phyloP scores from a whole-genome alignment of 2,888 invertebrate species.

The Pyrgus malvae region DNA sequence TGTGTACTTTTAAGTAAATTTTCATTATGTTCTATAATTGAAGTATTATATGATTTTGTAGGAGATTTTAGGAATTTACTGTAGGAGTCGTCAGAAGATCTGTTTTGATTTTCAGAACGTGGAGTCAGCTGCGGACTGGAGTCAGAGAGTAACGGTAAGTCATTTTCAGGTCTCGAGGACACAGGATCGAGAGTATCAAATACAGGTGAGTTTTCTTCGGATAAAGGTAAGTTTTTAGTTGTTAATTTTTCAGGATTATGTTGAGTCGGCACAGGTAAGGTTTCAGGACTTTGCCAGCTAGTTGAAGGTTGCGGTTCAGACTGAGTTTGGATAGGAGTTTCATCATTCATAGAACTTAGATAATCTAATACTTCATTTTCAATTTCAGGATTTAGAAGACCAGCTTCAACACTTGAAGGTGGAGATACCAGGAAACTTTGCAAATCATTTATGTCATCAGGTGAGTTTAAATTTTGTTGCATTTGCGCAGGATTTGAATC shows the following conservation, averaged over 20 bases:
- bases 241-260: neutral
- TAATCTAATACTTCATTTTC: conserved; percentile 3
- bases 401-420: neutral
- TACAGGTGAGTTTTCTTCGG: neutral
- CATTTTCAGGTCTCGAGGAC: neutral
- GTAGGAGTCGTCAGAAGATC: neutral
- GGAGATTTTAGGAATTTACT: neutral
- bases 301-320: neutral
- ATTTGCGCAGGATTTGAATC: neutral
- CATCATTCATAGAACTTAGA: neutral
- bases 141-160: neutral
- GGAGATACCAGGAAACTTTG: conserved; percentile 5
- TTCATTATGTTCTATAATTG: conserved; percentile 20
- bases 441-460: neutral
- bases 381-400: neutral
- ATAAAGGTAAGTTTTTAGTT: neutral
- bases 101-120: neutral
- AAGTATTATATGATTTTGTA: conserved; percentile 8
- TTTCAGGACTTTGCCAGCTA: conserved; percentile 1
- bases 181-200: too few relatives aligned
- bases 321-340: neutral
- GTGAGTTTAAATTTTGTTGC: neutral
- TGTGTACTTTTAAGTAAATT: conserved; percentile 4
- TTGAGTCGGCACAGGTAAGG: neutral
- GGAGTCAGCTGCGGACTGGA: neutral